Conservation (phyloP, 2,797 vertebrate species). For the Mionectes olivaceus region DNA sequence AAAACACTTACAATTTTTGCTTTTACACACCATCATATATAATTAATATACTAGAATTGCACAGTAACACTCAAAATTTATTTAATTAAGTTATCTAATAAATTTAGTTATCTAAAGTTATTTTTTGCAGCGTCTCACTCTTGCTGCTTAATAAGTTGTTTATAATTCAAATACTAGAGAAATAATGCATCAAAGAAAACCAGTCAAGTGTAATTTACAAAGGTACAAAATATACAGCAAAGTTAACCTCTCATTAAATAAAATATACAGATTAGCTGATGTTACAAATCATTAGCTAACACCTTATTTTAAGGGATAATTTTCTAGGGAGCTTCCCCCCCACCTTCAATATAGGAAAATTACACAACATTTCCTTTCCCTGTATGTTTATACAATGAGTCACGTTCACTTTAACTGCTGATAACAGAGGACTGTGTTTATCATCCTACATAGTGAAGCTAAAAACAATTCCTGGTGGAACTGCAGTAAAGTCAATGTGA, state of each 20-base stretch:
- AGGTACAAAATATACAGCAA: conserved; percentile 81
- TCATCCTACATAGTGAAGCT: background rate
- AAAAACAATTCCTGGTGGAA: background rate
- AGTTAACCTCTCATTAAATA: conserved; percentile 76
- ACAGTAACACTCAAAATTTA: conserved; percentile 2
- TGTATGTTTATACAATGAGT: background rate
- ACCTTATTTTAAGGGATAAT: conserved; percentile 65
- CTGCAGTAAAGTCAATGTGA: background rate
- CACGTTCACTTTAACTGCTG: background rate
- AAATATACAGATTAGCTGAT: conserved; percentile 56
- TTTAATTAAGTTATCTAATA: conserved; percentile 25
- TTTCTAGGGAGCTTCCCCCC: background rate
- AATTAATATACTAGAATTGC: conserved; percentile 35
- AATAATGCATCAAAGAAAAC: conserved; percentile 55
- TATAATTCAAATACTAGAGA: conserved; percentile 61
- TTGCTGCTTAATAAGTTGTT: conserved; percentile 29
- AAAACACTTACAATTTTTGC: background rate
- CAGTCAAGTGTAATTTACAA: conserved; percentile 71
- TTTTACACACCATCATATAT: conserved; percentile 18
- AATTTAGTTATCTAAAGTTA: background rate
- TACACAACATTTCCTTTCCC: background rate
- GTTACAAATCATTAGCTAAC: conserved; percentile 31
- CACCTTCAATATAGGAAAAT: background rate
- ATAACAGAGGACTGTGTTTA: background rate
- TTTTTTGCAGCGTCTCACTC: background rate